Conservation (phyloP, 2,888 invertebrate species). For the Chorisops tibialis region DNA sequence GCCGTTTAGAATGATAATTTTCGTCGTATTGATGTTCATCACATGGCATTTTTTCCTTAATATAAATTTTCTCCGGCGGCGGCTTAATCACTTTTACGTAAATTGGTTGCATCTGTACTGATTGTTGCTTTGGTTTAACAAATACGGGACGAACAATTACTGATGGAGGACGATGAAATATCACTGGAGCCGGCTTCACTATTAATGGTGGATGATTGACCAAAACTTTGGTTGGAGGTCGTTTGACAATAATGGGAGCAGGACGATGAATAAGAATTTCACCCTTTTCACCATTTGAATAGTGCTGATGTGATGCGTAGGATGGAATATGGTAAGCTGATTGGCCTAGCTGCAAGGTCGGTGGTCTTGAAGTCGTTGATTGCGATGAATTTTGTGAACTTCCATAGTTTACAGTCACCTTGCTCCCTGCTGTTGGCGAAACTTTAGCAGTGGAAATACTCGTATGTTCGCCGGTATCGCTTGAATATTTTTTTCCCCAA, state of each 20-base stretch:
- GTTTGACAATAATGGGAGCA: conserved; percentile 49
- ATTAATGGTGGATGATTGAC: conserved; percentile 51
- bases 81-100: conserved; percentile 50
- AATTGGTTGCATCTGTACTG: conserved; percentile 49
- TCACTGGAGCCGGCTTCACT: conserved; percentile 50
- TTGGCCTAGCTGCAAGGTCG: background rate
- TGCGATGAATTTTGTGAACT: background rate
- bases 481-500: too few relatives aligned
- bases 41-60: conserved; percentile 36
- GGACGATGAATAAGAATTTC: conserved; percentile 50
- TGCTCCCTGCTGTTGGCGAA: background rate
- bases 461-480: background rate
- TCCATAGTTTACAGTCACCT: background rate
- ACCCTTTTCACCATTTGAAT: conserved; percentile 41
- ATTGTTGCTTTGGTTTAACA: conserved; percentile 47
- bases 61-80: conserved; percentile 50
- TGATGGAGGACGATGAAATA: conserved; percentile 50
- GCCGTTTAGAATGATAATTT: background rate
- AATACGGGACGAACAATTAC: conserved; percentile 48
- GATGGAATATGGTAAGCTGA: background rate
- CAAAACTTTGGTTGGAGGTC: conserved; percentile 49
- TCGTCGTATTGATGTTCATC: conserved; percentile 25
- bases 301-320: background rate
- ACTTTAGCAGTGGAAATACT: background rate
- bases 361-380: background rate